Percentiles rank a stretch among this genome's conserved stretches.
Evolutionary conservation across 1,140 invertebrate species (phyloP).

Genomic region (Brachionus asplanchnoidis): DNA sequence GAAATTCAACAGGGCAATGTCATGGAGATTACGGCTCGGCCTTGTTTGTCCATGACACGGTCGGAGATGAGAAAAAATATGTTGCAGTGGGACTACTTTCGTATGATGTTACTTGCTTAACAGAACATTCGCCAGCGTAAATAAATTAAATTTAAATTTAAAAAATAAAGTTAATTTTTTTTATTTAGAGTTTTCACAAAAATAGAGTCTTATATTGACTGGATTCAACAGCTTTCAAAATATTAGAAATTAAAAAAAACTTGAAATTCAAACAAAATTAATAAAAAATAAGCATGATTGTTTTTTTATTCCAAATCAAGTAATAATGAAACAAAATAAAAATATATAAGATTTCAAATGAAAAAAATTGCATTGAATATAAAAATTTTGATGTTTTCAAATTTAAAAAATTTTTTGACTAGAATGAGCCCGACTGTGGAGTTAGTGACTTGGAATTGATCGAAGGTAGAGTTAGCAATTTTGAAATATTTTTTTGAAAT

Average conservation of each 20-base stretch:
- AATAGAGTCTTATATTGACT: not conserved
- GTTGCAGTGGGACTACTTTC: not conserved
- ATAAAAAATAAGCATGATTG: too few species aligned
- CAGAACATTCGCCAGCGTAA: not conserved
- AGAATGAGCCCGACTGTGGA: too few species aligned
- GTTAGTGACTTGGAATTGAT: too few species aligned
- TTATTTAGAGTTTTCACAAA: not conserved
- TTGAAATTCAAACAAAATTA: too few species aligned
- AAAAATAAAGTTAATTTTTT: not conserved
- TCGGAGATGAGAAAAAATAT: not conserved
- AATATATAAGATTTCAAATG: too few species aligned
- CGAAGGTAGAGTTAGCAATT: too few species aligned
- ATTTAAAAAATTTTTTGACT: too few species aligned
- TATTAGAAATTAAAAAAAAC: not conserved
- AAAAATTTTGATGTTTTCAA: too few species aligned
- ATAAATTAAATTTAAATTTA: not conserved
- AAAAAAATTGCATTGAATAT: too few species aligned
- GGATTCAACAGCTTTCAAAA: not conserved
- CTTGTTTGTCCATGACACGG: not conserved
- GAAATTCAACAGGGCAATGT: not conserved
- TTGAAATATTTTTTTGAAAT: too few species aligned
- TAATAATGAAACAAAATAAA: too few species aligned
- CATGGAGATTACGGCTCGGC: not conserved
- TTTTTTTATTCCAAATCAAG: too few species aligned
- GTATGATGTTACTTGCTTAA: not conserved